A percentile compares a stretch with the other conserved stretches of the same genome.
Conservation (phyloP, 2,888 invertebrate species). For the Halictus ligatus region DNA sequence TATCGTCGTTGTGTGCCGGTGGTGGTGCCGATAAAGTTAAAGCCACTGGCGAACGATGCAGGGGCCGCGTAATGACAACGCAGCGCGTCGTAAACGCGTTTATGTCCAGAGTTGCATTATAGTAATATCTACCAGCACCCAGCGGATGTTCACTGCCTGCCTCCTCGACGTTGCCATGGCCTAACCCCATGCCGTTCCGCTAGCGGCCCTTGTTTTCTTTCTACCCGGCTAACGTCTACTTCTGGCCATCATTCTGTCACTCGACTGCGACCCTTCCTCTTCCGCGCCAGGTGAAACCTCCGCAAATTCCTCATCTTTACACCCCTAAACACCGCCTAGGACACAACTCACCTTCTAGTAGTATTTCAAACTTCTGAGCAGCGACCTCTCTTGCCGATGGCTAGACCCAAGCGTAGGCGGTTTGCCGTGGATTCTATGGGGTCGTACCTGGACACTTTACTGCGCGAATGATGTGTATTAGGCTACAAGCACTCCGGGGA, state of each 20-base stretch:
- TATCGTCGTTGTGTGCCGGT: slow-evolving; percentile 67
- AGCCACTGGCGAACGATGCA: slow-evolving; percentile 82
- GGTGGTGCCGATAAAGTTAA: slow-evolving; percentile 82
- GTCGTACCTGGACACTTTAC: background rate
- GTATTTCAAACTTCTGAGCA: slow-evolving; percentile 18
- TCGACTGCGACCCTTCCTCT: slow-evolving; percentile 42
- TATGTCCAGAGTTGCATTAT: slow-evolving; percentile 84
- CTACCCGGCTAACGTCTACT: slow-evolving; percentile 16
- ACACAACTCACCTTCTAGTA: background rate
- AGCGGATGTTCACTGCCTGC: slow-evolving; percentile 76
- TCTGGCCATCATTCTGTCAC: slow-evolving; percentile 45
- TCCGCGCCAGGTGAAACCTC: background rate
- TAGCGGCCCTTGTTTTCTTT: slow-evolving; percentile 53
- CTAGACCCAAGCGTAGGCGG: background rate
- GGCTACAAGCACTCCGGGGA: background rate
- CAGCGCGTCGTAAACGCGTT: slow-evolving; percentile 84
- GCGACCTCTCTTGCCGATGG: background rate
- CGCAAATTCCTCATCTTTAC: background rate
- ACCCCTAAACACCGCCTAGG: background rate
- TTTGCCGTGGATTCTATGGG: background rate
- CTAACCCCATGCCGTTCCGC: slow-evolving; percentile 44
- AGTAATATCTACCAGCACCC: slow-evolving; percentile 82
- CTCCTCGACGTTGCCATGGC: slow-evolving; percentile 65
- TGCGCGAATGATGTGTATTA: background rate
- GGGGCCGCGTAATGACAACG: slow-evolving; percentile 84